These are phyloP conservation scores for Eubucco bourcierii DNA, from an alignment of 2,113 vertebrate species.

Conservation along the genomic window DNA sequence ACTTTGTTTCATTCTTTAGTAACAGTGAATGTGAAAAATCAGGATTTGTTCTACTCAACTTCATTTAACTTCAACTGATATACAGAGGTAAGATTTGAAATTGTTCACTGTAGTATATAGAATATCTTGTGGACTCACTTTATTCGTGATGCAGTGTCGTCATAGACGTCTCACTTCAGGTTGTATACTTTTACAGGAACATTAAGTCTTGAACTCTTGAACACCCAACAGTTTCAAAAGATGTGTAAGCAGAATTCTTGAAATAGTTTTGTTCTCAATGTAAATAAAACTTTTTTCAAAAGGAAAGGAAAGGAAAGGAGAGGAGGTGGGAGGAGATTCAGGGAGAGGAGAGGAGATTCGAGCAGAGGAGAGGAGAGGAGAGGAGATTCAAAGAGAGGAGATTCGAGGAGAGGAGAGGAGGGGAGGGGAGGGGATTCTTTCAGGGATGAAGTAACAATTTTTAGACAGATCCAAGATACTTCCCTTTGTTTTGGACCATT, in stretches of 20 bases:
- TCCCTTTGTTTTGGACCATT: background rate
- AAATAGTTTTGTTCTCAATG: background rate
- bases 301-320: background rate
- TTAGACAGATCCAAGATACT: background rate
- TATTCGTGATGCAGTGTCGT: conserved; percentile 62
- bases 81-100: conserved; percentile 73
- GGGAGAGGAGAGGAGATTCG: background rate
- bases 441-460: background rate
- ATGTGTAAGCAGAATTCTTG: background rate
- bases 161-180: conserved; percentile 54
- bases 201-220: conserved; percentile 57
- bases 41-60: conserved; percentile 78
- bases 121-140: conserved; percentile 62
- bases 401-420: background rate
- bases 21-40: conserved; percentile 77
- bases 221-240: conserved; percentile 30
- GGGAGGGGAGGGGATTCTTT: background rate
- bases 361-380: no score
- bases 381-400: background rate
- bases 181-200: conserved; percentile 44
- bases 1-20: conserved; percentile 78
- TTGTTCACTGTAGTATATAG: conserved; percentile 59
- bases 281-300: background rate
- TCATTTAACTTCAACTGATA: conserved; percentile 74
- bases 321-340: background rate